phyloP scores from a whole-genome alignment of 2,113 vertebrate genomes.

The Pelobates fuscus region DNA sequence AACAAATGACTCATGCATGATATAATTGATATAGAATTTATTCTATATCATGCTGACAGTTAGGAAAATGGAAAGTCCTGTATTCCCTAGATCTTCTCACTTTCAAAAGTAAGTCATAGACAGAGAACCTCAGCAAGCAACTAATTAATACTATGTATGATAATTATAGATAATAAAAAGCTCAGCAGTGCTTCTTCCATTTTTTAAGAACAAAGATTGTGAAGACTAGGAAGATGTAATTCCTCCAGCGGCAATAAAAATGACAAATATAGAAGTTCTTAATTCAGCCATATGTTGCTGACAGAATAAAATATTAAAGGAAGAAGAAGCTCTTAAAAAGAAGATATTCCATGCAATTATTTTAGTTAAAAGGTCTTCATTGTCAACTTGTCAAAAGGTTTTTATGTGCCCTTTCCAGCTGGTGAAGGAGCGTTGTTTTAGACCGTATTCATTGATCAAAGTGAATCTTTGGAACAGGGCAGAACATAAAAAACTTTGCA shows the following conservation, averaged over 20 bases:
- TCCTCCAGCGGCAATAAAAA: constrained; percentile 50
- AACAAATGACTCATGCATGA: no score
- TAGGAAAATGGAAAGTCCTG: constrained; percentile 18
- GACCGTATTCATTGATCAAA: constrained; percentile 48
- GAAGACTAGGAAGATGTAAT: constrained; percentile 34
- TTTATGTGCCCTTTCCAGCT: constrained; percentile 52
- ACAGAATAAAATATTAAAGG: constrained; percentile 51
- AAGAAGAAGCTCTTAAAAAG: constrained; percentile 47
- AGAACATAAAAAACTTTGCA: constrained; percentile 21
- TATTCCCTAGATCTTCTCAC: constrained; percentile 13
- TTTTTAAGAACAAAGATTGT: constrained; percentile 42
- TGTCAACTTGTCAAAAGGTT: constrained; percentile 52
- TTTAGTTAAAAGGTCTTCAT: constrained; percentile 52
- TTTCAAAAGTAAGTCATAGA: constrained; percentile 30
- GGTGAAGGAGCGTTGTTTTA: constrained; percentile 45
- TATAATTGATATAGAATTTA: no score
- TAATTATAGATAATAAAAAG: constrained; percentile 47
- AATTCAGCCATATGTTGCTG: constrained; percentile 51
- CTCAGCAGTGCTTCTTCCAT: constrained; percentile 45
- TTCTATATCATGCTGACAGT: neutral
- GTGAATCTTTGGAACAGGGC: constrained; percentile 24
- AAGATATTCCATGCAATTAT: constrained; percentile 49
- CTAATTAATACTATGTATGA: constrained; percentile 50
- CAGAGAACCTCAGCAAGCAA: constrained; percentile 29
- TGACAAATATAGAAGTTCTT: constrained; percentile 46